Base-by-base conservation (phyloP, 1,140 invertebrate species). In the Drosophila sturtevanti region DNA sequence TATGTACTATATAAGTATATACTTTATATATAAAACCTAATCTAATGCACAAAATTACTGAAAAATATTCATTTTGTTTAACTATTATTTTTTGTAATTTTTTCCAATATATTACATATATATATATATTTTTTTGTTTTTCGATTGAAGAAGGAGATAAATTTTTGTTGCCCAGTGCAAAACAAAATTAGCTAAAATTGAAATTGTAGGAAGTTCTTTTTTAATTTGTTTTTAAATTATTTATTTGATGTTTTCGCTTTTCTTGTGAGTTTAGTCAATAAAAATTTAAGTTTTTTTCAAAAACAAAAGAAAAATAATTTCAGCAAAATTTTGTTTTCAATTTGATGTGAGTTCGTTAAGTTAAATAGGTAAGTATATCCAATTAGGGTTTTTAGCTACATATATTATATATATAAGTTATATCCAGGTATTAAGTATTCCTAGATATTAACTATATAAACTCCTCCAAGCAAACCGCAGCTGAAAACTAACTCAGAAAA, bases 231-330 rank as follows among this genome's bases (percentile, higher is more conserved):
- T 65, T 59, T 67, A 77, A 77, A 79, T 82, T 86, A 86, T 86
- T 86, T 86, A 86, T 86, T 86, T 72, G 63, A 75, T 86, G 75
- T 76, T 86, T 78, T 70, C 76, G 71, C 72, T 73, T 78, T 72
- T 87, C 70, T 86, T 86, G 79, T 87, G 82, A 86, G 76, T 89
- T 87, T 86, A 86, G 82, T 86, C 84, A 86, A 86, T 86, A 86
- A 86, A 48, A 86, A 79, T 58, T 58, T 87, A 79, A 76, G 82
- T 86, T 87, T 87, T 84, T 80, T 73, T 61, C 38, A 48, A 48
- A 48, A 44, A 12, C 10, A 12, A 44, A 41, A 16, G 10, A 44
- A 44, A 44, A 9, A 16, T 1, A 44, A 44, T 44, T 44, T 16
- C 41, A 44, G 9, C 41, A 44, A 14, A 44, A 1, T 18, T 48